These are phyloP conservation scores for Echinometra lucunter DNA, from an alignment of 53 echinoderm and acorn worm genomes.

Conservation along the genomic window DNA sequence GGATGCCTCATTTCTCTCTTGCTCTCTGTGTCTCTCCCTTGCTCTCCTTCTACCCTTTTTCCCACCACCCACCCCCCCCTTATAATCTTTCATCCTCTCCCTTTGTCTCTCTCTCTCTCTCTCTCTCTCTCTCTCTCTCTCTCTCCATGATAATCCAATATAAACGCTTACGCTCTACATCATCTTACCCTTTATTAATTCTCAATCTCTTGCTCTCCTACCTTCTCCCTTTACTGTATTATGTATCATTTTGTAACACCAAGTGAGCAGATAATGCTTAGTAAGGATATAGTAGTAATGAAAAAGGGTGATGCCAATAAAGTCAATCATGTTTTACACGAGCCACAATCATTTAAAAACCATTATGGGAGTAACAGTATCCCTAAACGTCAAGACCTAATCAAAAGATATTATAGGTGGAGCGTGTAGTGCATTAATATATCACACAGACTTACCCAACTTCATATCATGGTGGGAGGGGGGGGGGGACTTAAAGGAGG, in stretches of 20 bases:
- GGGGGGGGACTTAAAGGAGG: not conserved
- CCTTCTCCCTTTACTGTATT: not conserved
- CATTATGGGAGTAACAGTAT: not conserved
- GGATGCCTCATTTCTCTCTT: not conserved
- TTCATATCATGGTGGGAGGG: not conserved
- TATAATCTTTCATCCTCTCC: not conserved
- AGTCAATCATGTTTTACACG: not conserved
- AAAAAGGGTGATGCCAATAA: not conserved
- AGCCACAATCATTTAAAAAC: not conserved
- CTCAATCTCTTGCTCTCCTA: not conserved
- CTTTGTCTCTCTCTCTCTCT: not conserved
- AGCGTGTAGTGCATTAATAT: not conserved
- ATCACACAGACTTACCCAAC: not conserved
- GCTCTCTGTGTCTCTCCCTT: too few species aligned
- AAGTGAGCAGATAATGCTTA: not conserved
- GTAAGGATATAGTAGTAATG: not conserved
- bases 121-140: too few species aligned
- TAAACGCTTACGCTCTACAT: not conserved
- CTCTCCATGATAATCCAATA: too few species aligned
- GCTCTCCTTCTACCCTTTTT: too few species aligned
- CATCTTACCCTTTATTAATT: not conserved
- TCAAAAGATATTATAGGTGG: not conserved
- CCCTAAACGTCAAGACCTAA: not conserved
- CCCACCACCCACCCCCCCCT: not conserved
- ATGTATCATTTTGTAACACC: not conserved